Conservation (phyloP, 2,888 invertebrate species). For the Lingula anatina region DNA sequence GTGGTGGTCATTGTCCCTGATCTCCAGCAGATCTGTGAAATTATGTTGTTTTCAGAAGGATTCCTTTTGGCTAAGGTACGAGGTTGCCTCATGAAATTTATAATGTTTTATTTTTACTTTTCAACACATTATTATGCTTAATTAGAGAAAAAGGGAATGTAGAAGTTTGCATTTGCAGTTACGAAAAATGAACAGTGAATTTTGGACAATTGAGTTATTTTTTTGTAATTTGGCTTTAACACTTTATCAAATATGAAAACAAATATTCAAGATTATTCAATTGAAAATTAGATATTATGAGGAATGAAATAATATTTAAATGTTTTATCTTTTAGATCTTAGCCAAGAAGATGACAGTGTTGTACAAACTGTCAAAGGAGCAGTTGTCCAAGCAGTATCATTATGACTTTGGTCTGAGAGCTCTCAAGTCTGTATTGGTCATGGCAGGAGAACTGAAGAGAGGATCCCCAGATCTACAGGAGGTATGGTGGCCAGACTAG, state of each 20-base stretch:
- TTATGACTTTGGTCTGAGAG: slow-evolving; percentile 89
- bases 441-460: slow-evolving; percentile 87
- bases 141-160: too few species aligned
- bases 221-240: too few species aligned
- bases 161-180: too few species aligned
- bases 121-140: not conserved
- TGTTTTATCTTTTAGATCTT: too few species aligned
- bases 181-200: too few species aligned
- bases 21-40: slow-evolving; percentile 84
- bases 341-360: slow-evolving; percentile 89
- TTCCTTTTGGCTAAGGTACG: slow-evolving; percentile 79
- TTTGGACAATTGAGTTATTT: too few species aligned
- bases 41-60: slow-evolving; percentile 87
- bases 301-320: too few species aligned
- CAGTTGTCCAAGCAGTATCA: slow-evolving; percentile 89
- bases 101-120: not conserved
- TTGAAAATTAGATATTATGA: too few species aligned
- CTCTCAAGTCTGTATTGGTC: slow-evolving; percentile 82
- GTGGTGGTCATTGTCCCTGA: slow-evolving; percentile 90
- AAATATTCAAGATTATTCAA: too few species aligned
- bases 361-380: slow-evolving; percentile 79
- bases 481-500: slow-evolving; percentile 49
- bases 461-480: slow-evolving; percentile 71
- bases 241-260: too few species aligned
- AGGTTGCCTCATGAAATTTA: too few species aligned